phyloP scores from a whole-genome alignment of 2,113 vertebrate species.

The Thymallus thymallus region DNA sequence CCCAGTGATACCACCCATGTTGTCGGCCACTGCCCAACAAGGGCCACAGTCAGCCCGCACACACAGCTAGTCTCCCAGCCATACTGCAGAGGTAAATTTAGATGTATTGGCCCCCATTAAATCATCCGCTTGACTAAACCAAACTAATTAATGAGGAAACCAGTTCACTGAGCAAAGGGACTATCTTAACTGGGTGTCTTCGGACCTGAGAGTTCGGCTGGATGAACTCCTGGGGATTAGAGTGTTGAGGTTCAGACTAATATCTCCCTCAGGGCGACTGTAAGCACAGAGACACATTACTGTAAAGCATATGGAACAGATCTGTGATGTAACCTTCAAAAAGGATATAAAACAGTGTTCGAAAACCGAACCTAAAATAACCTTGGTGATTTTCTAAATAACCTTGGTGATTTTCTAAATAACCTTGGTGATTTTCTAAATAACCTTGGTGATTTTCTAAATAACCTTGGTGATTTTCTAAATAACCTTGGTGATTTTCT shows the following conservation, averaged over 20 bases:
- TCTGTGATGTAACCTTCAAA: no score
- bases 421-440: no score
- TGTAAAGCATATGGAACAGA: no score
- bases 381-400: no score
- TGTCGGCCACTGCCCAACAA: conserved; percentile 17
- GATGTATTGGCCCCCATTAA: background rate
- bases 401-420: no score
- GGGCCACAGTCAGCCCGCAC: conserved; percentile 15
- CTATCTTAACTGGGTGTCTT: background rate
- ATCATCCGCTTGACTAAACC: background rate
- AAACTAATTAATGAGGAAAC: background rate
- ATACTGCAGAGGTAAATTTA: background rate
- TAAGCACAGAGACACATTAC: no score
- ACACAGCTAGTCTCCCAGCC: conserved; percentile 14
- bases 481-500: no score
- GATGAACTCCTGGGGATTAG: background rate
- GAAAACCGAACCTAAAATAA: no score
- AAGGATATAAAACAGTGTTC: no score
- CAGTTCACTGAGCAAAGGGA: background rate
- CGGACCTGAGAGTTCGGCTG: background rate
- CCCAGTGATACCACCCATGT: background rate
- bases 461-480: no score
- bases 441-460: no score
- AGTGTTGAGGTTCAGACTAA: background rate
- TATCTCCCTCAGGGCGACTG: no score